A percentile compares a stretch with the other conserved stretches of the same genome.
Evolutionary conservation across 1,140 invertebrate genomes (phyloP).

Genomic region (Orussus abietinus): DNA sequence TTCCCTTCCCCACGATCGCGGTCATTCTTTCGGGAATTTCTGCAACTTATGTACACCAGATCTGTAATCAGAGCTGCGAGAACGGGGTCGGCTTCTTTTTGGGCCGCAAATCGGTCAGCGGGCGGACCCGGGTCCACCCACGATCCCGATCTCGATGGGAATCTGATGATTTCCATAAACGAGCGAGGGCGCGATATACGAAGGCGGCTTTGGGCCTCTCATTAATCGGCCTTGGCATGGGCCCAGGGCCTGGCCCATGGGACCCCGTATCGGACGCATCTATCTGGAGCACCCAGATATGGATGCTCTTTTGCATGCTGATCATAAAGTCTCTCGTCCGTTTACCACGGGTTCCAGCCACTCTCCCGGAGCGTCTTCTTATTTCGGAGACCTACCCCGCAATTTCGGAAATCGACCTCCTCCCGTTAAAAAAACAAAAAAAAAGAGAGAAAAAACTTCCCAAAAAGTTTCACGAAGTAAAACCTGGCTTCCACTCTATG

Average conservation of each 20-base stretch:
- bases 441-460: too few species aligned
- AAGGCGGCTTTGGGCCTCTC: slow-evolving; percentile 24
- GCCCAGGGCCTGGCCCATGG: slow-evolving; percentile 18
- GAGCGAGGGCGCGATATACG: slow-evolving; percentile 17
- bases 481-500: too few species aligned
- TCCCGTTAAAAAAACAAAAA: too few species aligned
- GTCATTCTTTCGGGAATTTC: too few species aligned
- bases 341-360: too few species aligned
- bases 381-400: too few species aligned
- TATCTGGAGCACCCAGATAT: slow-evolving; percentile 28
- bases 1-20: too few species aligned
- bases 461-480: too few species aligned
- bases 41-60: too few species aligned
- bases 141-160: slow-evolving; percentile 16
- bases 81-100: too few species aligned
- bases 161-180: slow-evolving; percentile 25
- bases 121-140: slow-evolving; percentile 8
- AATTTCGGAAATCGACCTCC: too few species aligned
- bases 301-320: slow-evolving; percentile 1
- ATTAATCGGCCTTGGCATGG: slow-evolving; percentile 18
- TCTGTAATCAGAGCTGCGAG: neutral
- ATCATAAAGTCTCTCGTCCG: slow-evolving; percentile 8
- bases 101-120: slow-evolving; percentile 7
- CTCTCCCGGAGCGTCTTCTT: too few species aligned
- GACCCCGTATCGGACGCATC: slow-evolving; percentile 26